A percentile compares a stretch with the other conserved stretches of the same genome.
Conservation (phyloP, 2,797 vertebrate species). For the Falco columbarius region DNA sequence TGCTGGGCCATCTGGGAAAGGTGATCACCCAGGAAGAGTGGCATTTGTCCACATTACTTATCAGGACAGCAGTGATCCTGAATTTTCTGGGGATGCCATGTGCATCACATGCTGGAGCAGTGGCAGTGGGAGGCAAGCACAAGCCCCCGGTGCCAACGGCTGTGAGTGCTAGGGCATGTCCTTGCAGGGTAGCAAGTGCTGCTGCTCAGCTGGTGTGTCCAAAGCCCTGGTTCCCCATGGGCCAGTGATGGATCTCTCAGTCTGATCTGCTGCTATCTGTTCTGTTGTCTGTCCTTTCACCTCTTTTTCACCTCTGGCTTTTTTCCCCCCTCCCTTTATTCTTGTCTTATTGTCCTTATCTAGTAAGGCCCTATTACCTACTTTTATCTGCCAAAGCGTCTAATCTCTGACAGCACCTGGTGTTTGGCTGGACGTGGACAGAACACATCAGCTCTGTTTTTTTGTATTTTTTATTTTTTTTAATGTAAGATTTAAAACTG, state of each 20-base stretch:
- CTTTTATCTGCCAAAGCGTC: constrained; percentile 31
- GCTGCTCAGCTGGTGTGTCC: background rate
- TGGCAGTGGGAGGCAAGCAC: background rate
- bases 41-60: background rate
- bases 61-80: background rate
- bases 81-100: background rate
- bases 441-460: background rate
- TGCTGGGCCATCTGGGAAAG: background rate
- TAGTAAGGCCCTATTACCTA: background rate
- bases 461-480: background rate
- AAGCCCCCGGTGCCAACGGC: accelerated
- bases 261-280: background rate
- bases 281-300: background rate
- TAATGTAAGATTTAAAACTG: background rate
- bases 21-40: background rate
- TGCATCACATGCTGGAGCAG: background rate
- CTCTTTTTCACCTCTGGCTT: background rate
- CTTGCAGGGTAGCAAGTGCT: background rate
- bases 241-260: background rate
- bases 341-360: constrained; percentile 27
- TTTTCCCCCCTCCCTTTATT: background rate
- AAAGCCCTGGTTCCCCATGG: background rate
- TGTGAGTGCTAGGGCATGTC: background rate
- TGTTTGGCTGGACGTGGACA: background rate
- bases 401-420: constrained; percentile 50